Evolutionary conservation across 1,140 invertebrate species (phyloP).

Genomic region (Hylaeus volcanicus): DNA sequence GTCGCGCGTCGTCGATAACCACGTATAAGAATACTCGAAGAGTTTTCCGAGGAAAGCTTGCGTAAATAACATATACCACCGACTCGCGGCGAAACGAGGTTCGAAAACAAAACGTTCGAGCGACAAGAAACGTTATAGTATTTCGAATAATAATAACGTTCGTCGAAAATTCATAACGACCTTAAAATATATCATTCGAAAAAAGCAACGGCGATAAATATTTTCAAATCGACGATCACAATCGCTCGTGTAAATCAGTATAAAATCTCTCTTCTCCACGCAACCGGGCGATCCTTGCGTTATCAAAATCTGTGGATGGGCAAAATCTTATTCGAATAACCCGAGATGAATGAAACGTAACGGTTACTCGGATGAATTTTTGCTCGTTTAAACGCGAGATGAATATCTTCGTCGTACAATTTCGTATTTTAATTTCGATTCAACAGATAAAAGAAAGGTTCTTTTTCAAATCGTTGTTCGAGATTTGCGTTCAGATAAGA

Average conservation of each 20-base stretch:
- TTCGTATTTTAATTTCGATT: no score
- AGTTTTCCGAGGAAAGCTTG: slow-evolving; percentile 46
- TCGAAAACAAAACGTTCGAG: neutral
- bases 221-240: slow-evolving; percentile 1
- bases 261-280: neutral
- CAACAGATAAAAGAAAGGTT: no score
- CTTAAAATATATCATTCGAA: slow-evolving; percentile 29
- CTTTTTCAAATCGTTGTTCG: no score
- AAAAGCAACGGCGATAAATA: slow-evolving; percentile 28
- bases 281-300: neutral
- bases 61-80: slow-evolving; percentile 24
- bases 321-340: no score
- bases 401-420: no score
- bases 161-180: neutral
- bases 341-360: neutral
- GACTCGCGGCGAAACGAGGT: neutral
- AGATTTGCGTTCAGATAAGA: no score
- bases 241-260: slow-evolving; percentile 6
- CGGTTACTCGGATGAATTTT: no score
- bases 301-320: neutral
- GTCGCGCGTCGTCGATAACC: slow-evolving; percentile 31
- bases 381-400: no score
- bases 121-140: neutral
- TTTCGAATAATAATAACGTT: neutral
- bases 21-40: slow-evolving; percentile 64